Percentiles rank a stretch among this genome's conserved stretches.
Conservation (phyloP, 2,113 vertebrate genomes). For the Tachysurus fulvidraco region DNA sequence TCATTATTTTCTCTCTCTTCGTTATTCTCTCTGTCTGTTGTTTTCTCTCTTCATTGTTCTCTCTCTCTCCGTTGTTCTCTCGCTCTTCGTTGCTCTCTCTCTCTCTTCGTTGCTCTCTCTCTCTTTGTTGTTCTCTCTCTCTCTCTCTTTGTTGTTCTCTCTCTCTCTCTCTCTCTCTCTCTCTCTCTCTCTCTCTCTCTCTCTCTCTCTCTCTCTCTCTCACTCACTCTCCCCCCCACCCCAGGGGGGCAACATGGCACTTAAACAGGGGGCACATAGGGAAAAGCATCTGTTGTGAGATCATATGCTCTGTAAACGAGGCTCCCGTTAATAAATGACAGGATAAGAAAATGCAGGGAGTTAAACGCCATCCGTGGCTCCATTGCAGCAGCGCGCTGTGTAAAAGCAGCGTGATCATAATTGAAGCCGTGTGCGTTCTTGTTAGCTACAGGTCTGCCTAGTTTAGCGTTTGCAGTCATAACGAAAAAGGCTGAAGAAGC, state of each 20-base stretch:
- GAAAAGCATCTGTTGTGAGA: conserved; percentile 44
- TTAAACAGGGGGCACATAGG: conserved; percentile 37
- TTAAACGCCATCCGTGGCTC: conserved; percentile 41
- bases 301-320: conserved; percentile 31
- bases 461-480: neutral
- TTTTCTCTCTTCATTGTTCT: too few species aligned
- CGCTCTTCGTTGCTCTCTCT: neutral
- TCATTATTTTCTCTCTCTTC: too few species aligned
- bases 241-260: conserved; percentile 28
- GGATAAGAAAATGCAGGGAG: conserved; percentile 24
- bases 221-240: neutral
- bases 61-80: neutral
- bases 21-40: too few species aligned
- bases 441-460: conserved; percentile 33
- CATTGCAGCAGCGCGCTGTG: conserved; percentile 19
- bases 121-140: too few species aligned
- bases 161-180: too few species aligned
- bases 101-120: neutral
- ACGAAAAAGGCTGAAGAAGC: neutral
- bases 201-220: too few species aligned
- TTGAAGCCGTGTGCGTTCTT: neutral
- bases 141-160: too few species aligned
- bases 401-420: conserved; percentile 25
- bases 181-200: too few species aligned
- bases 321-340: conserved; percentile 40